Conservation (phyloP, 2,888 invertebrate species). For the Oscheius sp. region DNA sequence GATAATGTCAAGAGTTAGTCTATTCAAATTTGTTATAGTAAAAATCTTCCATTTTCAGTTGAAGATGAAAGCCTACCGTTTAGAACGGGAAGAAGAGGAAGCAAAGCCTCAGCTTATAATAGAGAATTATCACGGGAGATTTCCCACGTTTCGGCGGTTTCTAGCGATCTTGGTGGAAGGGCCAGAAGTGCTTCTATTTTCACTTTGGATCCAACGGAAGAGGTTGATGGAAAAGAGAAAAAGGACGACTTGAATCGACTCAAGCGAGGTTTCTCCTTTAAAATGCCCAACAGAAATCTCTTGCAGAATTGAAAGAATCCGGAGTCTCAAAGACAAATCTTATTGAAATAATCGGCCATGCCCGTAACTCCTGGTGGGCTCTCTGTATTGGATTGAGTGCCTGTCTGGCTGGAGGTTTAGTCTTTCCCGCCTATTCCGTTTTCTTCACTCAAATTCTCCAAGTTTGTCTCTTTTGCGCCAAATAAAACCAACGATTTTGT, state of each 20-base stretch:
- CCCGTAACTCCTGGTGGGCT: conserved; percentile 58
- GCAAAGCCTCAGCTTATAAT: not conserved
- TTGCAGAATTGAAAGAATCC: conserved; percentile 47
- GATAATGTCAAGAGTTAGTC: conserved; percentile 33
- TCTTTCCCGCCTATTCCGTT: conserved; percentile 73
- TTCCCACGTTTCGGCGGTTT: conserved; percentile 3
- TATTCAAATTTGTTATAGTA: no score
- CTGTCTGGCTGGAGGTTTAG: conserved; percentile 70
- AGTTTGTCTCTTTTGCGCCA: conserved; percentile 29
- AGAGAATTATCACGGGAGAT: conserved; percentile 10
- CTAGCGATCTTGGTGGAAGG: conserved; percentile 19
- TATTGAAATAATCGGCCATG: conserved; percentile 69
- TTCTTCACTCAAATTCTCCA: conserved; percentile 70
- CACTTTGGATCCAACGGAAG: conserved; percentile 26
- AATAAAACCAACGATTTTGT: not conserved
- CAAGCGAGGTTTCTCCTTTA: conserved; percentile 37
- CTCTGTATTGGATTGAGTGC: conserved; percentile 70
- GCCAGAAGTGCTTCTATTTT: conserved; percentile 39
- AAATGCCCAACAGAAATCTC: not conserved
- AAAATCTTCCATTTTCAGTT: not conserved
- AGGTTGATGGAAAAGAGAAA: conserved; percentile 37
- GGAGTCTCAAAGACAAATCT: conserved; percentile 50
- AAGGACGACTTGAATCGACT: conserved; percentile 44
- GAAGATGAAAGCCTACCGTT: not conserved
- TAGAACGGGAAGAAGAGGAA: not conserved